Evolutionary conservation across 1,140 invertebrate genomes (phyloP).

Genomic region (Hetaerina americana): DNA sequence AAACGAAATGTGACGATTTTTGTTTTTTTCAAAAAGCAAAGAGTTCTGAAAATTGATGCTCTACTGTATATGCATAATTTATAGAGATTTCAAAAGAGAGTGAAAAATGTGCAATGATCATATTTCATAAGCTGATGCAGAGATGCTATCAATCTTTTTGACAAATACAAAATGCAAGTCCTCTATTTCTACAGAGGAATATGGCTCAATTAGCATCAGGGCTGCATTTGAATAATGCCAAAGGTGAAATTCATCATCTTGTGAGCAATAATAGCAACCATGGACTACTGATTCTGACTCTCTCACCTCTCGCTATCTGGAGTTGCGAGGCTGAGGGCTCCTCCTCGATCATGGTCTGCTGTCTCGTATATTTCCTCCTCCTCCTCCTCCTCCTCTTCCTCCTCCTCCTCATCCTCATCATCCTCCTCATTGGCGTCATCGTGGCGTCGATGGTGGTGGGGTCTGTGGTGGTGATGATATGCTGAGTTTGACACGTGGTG

Average conservation of each 20-base stretch:
- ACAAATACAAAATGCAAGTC: no score
- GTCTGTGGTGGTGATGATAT: slow-evolving; percentile 36
- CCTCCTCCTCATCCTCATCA: slow-evolving; percentile 2
- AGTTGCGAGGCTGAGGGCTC: slow-evolving; percentile 42
- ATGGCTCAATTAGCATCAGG: no score
- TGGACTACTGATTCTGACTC: no score
- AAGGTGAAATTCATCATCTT: no score
- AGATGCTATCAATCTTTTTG: no score
- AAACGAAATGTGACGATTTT: slow-evolving; percentile 1
- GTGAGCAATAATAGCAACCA: no score
- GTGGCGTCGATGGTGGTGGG: slow-evolving; percentile 35
- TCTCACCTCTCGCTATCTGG: slow-evolving; percentile 72
- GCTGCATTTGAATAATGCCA: no score
- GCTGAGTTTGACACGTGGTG: slow-evolving; percentile 16
- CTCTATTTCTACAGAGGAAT: no score
- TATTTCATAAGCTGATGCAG: no score
- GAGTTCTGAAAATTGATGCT: background rate
- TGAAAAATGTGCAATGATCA: no score
- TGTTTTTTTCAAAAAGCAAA: slow-evolving; percentile 1
- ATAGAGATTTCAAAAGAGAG: no score
- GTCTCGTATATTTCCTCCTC: slow-evolving; percentile 76
- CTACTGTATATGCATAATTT: background rate
- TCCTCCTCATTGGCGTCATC: background rate
- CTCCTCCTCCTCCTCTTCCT: slow-evolving; percentile 30
- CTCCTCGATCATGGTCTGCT: slow-evolving; percentile 54